These are phyloP conservation scores for Coluber constrictor DNA, from an alignment of 2,797 vertebrate genomes.

Conservation along the genomic window DNA sequence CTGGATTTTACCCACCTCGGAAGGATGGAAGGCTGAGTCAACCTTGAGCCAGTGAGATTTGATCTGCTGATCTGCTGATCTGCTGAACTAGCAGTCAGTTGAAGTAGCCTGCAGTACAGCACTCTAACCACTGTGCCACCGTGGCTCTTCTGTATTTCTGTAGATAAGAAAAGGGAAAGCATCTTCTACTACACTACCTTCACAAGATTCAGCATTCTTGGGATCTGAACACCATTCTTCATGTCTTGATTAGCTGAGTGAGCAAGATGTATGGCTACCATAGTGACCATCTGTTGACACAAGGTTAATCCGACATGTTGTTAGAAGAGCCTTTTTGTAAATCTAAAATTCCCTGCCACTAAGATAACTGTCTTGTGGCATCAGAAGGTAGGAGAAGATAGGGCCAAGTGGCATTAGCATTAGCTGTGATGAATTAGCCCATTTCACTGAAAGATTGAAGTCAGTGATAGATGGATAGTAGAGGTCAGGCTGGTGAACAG, in stretches of 20 bases:
- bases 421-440: constrained; percentile 61
- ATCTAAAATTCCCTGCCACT: constrained; percentile 21
- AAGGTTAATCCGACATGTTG: not conserved
- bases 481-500: constrained; percentile 50
- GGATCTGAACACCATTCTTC: not conserved
- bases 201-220: not conserved
- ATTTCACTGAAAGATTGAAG: constrained; percentile 62
- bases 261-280: not conserved
- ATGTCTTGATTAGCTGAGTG: not conserved
- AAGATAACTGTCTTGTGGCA: constrained; percentile 20
- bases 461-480: constrained; percentile 48
- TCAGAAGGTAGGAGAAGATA: constrained; percentile 26
- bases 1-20: too few relatives aligned
- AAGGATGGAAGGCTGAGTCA: too few relatives aligned
- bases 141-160: too few relatives aligned
- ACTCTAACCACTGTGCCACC: too few relatives aligned
- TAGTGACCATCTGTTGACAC: not conserved
- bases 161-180: not conserved
- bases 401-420: constrained; percentile 38
- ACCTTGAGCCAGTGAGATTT: too few relatives aligned
- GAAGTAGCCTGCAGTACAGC: too few relatives aligned
- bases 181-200: not conserved
- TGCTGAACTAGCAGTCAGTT: too few relatives aligned
- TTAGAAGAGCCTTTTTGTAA: constrained; percentile 30
- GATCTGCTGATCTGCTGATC: too few relatives aligned